Percentiles rank a stretch among this genome's conserved stretches.
phyloP scores from a whole-genome alignment of 2,797 vertebrate genomes.

The Capromys pilorides region DNA sequence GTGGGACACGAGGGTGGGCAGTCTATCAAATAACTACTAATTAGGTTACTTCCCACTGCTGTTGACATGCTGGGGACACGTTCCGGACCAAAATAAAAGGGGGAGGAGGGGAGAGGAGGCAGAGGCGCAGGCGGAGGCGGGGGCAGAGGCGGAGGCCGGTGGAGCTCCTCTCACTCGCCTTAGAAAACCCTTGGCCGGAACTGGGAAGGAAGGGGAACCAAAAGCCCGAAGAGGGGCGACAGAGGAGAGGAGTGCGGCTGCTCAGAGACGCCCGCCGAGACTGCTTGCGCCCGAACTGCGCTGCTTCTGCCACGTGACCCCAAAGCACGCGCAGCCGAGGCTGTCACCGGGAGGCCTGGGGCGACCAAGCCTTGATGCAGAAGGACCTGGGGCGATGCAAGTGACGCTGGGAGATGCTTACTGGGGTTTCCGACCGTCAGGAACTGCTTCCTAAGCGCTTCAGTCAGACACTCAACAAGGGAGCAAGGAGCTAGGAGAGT shows the following conservation, averaged over 20 bases:
- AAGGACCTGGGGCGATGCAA: neutral
- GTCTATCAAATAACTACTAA: constrained; percentile 87
- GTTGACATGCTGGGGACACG: constrained; percentile 85
- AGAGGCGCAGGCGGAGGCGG: neutral
- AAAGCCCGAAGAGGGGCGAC: neutral
- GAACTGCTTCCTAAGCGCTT: neutral
- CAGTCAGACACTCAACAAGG: neutral
- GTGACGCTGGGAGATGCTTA: neutral
- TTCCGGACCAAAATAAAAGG: constrained; percentile 85
- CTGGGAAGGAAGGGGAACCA: constrained; percentile 30
- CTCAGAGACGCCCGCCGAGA: neutral
- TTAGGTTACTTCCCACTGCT: constrained; percentile 90
- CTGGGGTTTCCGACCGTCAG: neutral
- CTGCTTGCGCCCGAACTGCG: neutral
- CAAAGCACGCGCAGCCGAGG: neutral
- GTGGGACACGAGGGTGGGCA: constrained; percentile 85
- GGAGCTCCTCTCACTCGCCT: constrained; percentile 52
- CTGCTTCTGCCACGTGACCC: neutral
- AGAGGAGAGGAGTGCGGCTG: neutral
- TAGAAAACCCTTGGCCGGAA: constrained; percentile 50
- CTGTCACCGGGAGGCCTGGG: neutral
- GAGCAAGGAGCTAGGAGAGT: neutral
- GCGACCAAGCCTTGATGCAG: fast-evolving
- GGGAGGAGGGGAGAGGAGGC: constrained; percentile 73
- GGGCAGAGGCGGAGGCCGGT: constrained; percentile 6